These are phyloP conservation scores for Mantis religiosa DNA, from an alignment of 2,888 invertebrate genomes.

Conservation along the genomic window DNA sequence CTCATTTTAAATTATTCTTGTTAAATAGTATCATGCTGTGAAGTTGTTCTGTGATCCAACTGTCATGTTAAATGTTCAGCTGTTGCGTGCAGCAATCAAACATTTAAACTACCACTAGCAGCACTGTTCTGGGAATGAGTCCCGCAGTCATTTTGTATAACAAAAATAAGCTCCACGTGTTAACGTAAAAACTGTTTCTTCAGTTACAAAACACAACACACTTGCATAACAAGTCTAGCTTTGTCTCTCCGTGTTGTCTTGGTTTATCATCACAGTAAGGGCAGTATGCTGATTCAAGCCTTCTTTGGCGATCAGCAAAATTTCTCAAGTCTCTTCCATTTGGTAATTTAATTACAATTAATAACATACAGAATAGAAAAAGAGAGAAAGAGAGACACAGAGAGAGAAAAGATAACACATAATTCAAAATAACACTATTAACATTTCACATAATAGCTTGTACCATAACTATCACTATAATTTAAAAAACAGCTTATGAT, in stretches of 20 bases:
- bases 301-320: neutral
- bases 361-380: neutral
- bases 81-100: neutral
- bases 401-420: neutral
- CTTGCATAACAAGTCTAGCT: neutral
- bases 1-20: slow-evolving; percentile 20
- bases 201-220: neutral
- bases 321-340: neutral
- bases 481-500: neutral
- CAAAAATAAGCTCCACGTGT: neutral
- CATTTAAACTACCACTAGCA: neutral
- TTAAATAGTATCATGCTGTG: slow-evolving; percentile 8
- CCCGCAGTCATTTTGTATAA: neutral
- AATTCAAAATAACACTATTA: neutral
- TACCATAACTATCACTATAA: neutral
- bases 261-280: neutral
- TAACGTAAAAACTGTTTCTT: neutral
- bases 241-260: neutral
- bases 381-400: neutral
- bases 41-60: neutral
- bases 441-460: neutral
- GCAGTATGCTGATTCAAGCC: neutral
- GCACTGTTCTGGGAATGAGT: neutral
- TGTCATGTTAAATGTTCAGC: neutral
- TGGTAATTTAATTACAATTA: neutral